Evolutionary conservation across 92 coral and sea anemone genomes (phyloP).

Genomic region (Heteractis magnifica): DNA sequence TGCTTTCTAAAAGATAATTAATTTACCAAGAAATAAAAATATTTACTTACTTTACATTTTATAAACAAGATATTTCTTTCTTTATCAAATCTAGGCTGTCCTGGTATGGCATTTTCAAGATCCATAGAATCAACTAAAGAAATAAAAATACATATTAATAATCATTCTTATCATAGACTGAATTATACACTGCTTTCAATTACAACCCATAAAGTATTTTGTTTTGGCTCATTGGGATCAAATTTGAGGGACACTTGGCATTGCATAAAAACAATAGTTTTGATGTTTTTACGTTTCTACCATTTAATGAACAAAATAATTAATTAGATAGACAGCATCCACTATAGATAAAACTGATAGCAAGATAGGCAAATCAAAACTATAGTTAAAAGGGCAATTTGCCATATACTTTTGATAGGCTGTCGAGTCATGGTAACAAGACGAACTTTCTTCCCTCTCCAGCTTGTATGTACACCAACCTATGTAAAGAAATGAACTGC

Average conservation of each 20-base stretch:
- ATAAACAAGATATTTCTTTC: constrained; percentile 58
- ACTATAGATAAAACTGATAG: not conserved
- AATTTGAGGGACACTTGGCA: not conserved
- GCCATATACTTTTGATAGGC: constrained; percentile 11
- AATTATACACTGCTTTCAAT: no score
- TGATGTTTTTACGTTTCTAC: no score
- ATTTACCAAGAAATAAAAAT: not conserved
- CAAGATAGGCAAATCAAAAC: no score
- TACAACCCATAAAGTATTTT: no score
- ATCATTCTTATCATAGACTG: no score
- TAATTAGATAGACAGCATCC: not conserved
- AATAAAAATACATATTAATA: not conserved
- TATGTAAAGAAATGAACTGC: not conserved
- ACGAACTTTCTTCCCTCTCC: constrained; percentile 74
- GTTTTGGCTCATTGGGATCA: no score
- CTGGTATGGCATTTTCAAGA: constrained; percentile 40
- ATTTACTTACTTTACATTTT: constrained; percentile 57
- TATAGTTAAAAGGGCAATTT: not conserved
- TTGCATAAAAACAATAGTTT: no score
- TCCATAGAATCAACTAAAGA: constrained; percentile 10
- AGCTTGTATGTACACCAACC: constrained; percentile 79
- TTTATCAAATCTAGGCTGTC: constrained; percentile 70
- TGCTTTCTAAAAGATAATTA: not conserved
- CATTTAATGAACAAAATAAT: not conserved
- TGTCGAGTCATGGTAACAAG: constrained; percentile 55